Percentiles rank a stretch among this genome's conserved stretches.
phyloP scores from a whole-genome alignment of 92 coral and sea anemone genomes.

The Epizoanthus rinbou region DNA sequence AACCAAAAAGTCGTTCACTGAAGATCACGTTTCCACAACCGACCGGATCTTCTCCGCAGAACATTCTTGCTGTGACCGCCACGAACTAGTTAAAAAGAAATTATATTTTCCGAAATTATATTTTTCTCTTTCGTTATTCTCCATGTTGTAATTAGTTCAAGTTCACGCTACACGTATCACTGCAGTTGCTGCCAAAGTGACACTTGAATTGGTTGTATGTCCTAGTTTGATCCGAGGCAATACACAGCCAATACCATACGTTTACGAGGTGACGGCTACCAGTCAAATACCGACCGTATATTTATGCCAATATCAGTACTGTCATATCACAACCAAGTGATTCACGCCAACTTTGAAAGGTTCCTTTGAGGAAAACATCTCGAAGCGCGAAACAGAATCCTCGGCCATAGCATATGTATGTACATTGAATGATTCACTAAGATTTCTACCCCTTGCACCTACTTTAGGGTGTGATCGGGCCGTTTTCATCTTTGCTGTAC shows the following conservation, averaged over 20 bases:
- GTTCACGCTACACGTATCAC: constrained; percentile 19
- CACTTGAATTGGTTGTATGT: neutral
- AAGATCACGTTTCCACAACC: neutral
- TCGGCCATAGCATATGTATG: constrained; percentile 24
- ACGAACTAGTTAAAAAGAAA: neutral
- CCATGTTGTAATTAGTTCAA: neutral
- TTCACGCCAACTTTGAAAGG: neutral
- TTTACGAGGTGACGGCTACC: neutral
- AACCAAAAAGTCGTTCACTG: neutral
- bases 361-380: constrained; percentile 17
- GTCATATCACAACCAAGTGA: neutral
- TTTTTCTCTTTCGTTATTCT: constrained; percentile 2
- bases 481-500: constrained; percentile 96
- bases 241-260: neutral
- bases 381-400: constrained; percentile 31
- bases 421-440: constrained; percentile 17
- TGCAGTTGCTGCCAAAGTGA: constrained; percentile 40
- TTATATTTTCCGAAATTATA: neutral
- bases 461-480: constrained; percentile 64
- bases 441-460: neutral
- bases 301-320: neutral
- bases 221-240: neutral
- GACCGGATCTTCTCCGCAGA: neutral
- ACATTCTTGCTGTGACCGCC: neutral
- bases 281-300: neutral